Evolutionary conservation across 2,888 invertebrate genomes (phyloP).

Genomic region (Idaea straminata): DNA sequence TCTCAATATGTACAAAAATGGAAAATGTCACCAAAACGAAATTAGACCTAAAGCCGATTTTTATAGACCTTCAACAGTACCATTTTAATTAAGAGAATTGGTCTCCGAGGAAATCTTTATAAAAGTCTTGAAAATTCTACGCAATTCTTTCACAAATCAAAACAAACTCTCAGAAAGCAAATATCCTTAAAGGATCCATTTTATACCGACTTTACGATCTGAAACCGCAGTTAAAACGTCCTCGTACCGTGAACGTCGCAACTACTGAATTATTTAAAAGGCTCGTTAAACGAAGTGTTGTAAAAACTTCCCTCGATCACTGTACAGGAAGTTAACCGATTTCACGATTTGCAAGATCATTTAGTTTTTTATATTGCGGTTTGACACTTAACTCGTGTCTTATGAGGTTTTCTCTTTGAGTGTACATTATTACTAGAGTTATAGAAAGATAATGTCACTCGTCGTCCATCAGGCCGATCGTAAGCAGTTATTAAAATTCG

Average conservation of each 20-base stretch:
- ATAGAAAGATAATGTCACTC: too few relatives aligned
- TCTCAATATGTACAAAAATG: not conserved
- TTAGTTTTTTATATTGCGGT: conserved; percentile 13
- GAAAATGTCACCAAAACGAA: not conserved
- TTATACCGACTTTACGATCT: conserved; percentile 6
- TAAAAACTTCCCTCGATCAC: conserved; percentile 36
- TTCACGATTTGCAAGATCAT: conserved; percentile 31
- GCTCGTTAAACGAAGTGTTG: conserved; percentile 23
- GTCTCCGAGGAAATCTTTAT: not conserved
- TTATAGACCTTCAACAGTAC: not conserved
- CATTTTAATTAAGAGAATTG: not conserved
- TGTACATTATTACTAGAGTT: too few relatives aligned
- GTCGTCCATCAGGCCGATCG: too few relatives aligned
- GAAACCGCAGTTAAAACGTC: conserved; percentile 15
- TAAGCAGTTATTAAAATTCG: too few relatives aligned
- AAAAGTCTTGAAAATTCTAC: not conserved
- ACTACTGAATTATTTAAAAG: conserved; percentile 37
- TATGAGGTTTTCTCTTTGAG: not conserved
- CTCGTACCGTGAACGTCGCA: conserved; percentile 24
- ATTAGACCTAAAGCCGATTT: not conserved
- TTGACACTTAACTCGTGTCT: conserved; percentile 18
- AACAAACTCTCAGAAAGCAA: not conserved
- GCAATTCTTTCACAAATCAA: not conserved
- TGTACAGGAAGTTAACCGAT: conserved; percentile 27
- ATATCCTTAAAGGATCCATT: not conserved